These are phyloP conservation scores for Brachionus angularis DNA, from an alignment of 1,140 invertebrate genomes.

Conservation along the genomic window DNA sequence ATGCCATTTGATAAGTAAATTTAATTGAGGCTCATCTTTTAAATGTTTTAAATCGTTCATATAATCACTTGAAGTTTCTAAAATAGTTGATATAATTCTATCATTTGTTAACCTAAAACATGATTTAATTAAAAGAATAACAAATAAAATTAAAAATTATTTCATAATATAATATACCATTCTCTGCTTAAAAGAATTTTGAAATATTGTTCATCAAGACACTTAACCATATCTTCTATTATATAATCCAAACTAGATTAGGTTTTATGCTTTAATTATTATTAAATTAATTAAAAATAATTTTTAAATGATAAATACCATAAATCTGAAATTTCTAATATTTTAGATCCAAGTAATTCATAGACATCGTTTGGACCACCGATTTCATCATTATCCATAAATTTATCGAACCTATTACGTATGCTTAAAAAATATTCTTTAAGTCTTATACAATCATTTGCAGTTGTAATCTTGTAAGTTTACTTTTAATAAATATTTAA, in stretches of 20 bases:
- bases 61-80: slow-evolving; percentile 31
- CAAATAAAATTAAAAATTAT: background rate
- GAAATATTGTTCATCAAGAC: slow-evolving; percentile 42
- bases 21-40: slow-evolving; percentile 3
- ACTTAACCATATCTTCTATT: slow-evolving; percentile 24
- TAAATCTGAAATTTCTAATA: slow-evolving; percentile 3
- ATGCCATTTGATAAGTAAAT: slow-evolving; percentile 21
- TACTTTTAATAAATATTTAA: background rate
- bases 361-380: slow-evolving; percentile 33
- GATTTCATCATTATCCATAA: slow-evolving; percentile 36
- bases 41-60: slow-evolving; percentile 38
- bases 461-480: slow-evolving; percentile 6
- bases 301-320: background rate
- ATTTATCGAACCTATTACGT: slow-evolving; percentile 15
- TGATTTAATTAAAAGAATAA: background rate
- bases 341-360: slow-evolving; percentile 19
- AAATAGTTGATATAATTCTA: slow-evolving; percentile 9
- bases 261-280: background rate
- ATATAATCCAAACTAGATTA: slow-evolving; percentile 26
- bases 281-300: background rate
- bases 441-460: slow-evolving; percentile 36
- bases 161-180: background rate
- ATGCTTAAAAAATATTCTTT: slow-evolving; percentile 1
- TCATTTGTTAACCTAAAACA: slow-evolving; percentile 7
- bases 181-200: slow-evolving; percentile 22